Evolutionary conservation across 2,888 invertebrate species (phyloP), one percentile per base, ranked within the genome.

Genomic region (Aphrophora alni): DNA sequence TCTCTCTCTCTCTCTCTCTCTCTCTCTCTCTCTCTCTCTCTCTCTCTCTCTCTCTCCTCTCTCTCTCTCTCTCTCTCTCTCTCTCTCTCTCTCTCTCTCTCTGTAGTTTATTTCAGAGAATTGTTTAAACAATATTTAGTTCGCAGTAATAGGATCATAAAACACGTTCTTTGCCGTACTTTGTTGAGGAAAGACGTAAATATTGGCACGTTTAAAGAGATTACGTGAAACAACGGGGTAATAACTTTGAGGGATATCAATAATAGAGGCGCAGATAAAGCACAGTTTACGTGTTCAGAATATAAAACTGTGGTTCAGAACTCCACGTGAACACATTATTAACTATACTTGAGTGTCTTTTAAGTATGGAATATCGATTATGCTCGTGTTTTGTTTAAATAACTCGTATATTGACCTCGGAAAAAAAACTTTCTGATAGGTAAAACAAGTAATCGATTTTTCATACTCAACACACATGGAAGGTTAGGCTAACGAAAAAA

Each of bases 31-130:
- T 70, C 70, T 28, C 69, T 28, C 25, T 17, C 77, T 25, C 69
- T 8, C 27, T 68, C 80, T 75, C 79, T 75, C 79, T 82, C 79
- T 80, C 74, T 28, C 44, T 80, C 82, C 81, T n/a, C n/a, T n/a
- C n/a, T 44, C 80, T 76, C 75, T 80, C 75, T 77, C 38, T 80
- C 71, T 33, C 70, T 68, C 68, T 70, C 75, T 73, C 51, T 70
- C 74, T 74, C 73, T 7, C 51, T 72, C 75, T 71, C 73, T 44
- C 44, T 72, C 77, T 79, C 75, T 59, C 24, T 78, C 69, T 76
- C 73, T n/a, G n/a, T n/a, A n/a, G n/a, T n/a, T n/a, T n/a, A n/a
- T n/a, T n/a, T n/a, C n/a, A n/a, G n/a, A n/a, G n/a, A n/a, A n/a
- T n/a, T 12, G 21, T n/a, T 59, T 21, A 21, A 21, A 59, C 21